A percentile compares a stretch with the other conserved stretches of the same genome.
These are phyloP conservation scores for Oreochromis aureus DNA, from an alignment of 2,113 vertebrate genomes.

Conservation along the genomic window DNA sequence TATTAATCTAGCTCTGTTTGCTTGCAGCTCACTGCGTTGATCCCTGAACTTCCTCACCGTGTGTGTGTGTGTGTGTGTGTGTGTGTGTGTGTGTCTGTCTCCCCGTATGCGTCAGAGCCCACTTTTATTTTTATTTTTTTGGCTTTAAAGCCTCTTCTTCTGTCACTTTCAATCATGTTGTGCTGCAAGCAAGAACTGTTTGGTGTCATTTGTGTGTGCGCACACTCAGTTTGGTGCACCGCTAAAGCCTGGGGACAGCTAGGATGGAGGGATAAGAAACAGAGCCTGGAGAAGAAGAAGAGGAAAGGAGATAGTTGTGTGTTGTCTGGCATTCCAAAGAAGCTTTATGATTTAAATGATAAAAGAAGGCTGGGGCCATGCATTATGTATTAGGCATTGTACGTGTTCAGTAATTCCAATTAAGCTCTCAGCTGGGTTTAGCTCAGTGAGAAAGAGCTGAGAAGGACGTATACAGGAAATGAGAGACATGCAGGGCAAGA, in stretches of 20 bases:
- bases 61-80: neutral
- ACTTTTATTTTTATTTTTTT: conserved; percentile 39
- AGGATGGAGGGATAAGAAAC: conserved; percentile 14
- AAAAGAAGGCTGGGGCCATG: conserved; percentile 57
- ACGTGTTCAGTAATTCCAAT: conserved; percentile 68
- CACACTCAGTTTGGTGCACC: neutral
- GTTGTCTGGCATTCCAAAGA: conserved; percentile 58
- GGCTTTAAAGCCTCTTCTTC: conserved; percentile 26
- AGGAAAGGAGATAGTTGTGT: conserved; percentile 30
- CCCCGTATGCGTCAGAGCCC: conserved; percentile 28
- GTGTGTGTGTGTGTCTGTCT: neutral
- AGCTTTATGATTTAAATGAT: conserved; percentile 73
- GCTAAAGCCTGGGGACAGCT: conserved; percentile 30
- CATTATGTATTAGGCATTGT: conserved; percentile 67
- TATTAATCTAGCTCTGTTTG: conserved; percentile 34
- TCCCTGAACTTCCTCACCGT: neutral
- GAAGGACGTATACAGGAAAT: conserved; percentile 15
- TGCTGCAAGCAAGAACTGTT: conserved; percentile 28
- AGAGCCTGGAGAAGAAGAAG: neutral
- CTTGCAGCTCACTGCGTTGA: neutral
- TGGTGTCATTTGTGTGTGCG: neutral
- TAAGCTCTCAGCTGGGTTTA: conserved; percentile 42
- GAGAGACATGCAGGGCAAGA: conserved; percentile 1
- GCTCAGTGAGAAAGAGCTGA: neutral
- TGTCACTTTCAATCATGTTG: conserved; percentile 57